A percentile compares a stretch with the other conserved stretches of the same genome.
Conservation (phyloP, 53 echinoderm and acorn worm species). For the Luidia sarsii region DNA sequence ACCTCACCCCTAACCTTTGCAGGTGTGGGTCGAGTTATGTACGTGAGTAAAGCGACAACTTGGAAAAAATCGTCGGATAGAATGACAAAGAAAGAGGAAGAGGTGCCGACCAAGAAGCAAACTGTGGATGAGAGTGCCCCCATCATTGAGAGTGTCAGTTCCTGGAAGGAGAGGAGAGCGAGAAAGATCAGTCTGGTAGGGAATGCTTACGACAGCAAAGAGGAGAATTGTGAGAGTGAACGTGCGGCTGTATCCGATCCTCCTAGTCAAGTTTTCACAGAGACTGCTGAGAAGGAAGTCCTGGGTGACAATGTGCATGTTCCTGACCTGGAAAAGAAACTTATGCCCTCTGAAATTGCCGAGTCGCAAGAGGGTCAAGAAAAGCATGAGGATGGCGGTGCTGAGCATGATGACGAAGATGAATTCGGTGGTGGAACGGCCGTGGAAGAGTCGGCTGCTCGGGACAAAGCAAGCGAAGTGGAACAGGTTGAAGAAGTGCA, state of each 20-base stretch:
- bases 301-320: no score
- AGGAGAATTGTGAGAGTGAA: no score
- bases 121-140: constrained; percentile 5
- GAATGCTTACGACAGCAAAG: constrained; percentile 16
- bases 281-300: no score
- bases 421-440: background rate
- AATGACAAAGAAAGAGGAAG: constrained; percentile 1
- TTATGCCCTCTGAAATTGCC: no score
- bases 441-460: no score
- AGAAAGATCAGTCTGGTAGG: constrained; percentile 43
- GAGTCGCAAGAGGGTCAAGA: no score
- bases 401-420: no score
- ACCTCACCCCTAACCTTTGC: constrained; percentile 20
- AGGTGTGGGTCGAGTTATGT: constrained; percentile 36
- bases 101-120: constrained; percentile 7
- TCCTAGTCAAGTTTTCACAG: no score
- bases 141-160: constrained; percentile 30
- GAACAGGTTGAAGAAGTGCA: background rate
- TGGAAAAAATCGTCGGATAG: constrained; percentile 45
- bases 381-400: no score
- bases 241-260: no score
- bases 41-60: constrained; percentile 36
- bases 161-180: constrained; percentile 63
- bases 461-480: no score
- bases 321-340: no score